Evolutionary conservation across 2,113 vertebrate genomes (phyloP).

Genomic region (Atrichornis clamosus): DNA sequence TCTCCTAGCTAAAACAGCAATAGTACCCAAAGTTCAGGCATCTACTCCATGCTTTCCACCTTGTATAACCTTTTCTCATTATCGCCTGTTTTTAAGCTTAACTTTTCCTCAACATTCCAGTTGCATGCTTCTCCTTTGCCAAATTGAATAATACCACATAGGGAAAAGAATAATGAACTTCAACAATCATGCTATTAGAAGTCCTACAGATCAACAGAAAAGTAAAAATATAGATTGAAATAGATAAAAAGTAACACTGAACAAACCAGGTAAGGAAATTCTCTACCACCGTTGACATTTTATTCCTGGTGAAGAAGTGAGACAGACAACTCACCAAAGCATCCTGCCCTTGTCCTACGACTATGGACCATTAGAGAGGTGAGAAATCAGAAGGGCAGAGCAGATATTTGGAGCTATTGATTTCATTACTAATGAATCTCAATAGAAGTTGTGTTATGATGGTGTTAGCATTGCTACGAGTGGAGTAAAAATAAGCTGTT

Average conservation of each 20-base stretch:
- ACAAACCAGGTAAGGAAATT: neutral
- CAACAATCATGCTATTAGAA: neutral
- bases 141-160: neutral
- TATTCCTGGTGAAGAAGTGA: neutral
- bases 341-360: neutral
- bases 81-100: neutral
- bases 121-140: rapidly evolving
- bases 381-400: neutral
- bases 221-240: neutral
- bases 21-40: neutral
- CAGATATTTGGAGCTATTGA: neutral
- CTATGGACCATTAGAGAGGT: neutral
- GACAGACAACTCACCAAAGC: neutral
- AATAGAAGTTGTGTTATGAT: neutral
- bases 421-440: neutral
- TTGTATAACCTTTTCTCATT: neutral
- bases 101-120: neutral
- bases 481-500: neutral
- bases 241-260: neutral
- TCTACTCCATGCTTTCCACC: neutral
- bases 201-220: neutral
- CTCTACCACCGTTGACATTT: neutral
- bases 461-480: neutral
- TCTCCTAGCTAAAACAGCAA: neutral
- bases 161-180: neutral